A percentile compares a stretch with the other conserved stretches of the same genome.
Evolutionary conservation across 2,888 invertebrate species (phyloP).

Genomic region (Phasia obesa): DNA sequence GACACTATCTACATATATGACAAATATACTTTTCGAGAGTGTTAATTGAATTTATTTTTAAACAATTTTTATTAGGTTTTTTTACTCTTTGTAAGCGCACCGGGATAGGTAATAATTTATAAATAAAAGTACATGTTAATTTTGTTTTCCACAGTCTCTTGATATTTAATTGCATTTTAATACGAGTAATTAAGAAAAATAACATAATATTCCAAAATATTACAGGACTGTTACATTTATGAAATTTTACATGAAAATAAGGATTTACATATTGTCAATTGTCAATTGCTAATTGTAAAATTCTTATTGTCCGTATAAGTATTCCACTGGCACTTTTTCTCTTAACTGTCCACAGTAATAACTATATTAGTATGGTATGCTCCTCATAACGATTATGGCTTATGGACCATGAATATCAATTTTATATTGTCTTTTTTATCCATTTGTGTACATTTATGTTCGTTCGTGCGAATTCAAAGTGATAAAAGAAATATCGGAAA

Average conservation of each 20-base stretch:
- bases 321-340: background rate
- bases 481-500: conserved; percentile 15
- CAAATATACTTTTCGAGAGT: no score
- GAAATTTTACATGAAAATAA: background rate
- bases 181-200: no score
- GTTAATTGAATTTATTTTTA: no score
- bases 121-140: no score
- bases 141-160: no score
- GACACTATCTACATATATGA: no score
- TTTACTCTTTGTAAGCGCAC: no score
- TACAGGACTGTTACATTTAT: background rate
- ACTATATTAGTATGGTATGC: background rate
- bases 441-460: conserved; percentile 21
- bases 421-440: conserved; percentile 34
- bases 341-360: background rate
- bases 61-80: no score
- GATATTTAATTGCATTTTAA: no score
- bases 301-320: background rate
- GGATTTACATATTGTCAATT: background rate
- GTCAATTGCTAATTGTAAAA: background rate
- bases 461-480: conserved; percentile 10
- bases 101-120: no score
- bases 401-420: conserved; percentile 51
- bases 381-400: conserved; percentile 62
- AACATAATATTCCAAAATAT: no score